Base-by-base conservation (phyloP, 2,797 vertebrate genomes). In the Enteromius viviparus region DNA sequence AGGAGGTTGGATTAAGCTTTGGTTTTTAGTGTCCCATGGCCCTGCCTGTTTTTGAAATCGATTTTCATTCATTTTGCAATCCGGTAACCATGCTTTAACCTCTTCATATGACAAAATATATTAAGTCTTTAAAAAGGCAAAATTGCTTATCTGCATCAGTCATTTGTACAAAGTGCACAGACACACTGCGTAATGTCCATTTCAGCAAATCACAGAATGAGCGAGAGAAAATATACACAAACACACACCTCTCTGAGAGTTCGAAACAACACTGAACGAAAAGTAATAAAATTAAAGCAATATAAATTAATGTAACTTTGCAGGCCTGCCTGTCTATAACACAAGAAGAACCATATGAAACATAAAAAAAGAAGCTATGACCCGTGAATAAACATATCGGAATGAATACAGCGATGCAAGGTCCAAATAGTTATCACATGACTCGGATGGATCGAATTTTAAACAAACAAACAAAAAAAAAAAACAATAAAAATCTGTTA, bases 291-390 rank as follows among this genome's bases (percentile, higher is more conserved):
- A 87, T 64, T 80, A 79, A 85, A 88, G 80, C 85, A 85, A 89
- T 89, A 94, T 94, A 95, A 94, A 92, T 94, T 92, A 92, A 89
- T 92, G 83, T 84, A 90, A 87, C 88, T 93, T 87, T 93, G 91
- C 95, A 95, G 95, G 94, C 94, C 95, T 94, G 95, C 95, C 95
- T 95, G 94, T 92, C 85, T 81, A 93, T 89, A 93, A 89, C 93
- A 90, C 89, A 82, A 83, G 81, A 84, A 69, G 92, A 92, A 89
- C 89, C 88, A 90, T 91, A 69, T 92, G 42, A 80, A 86, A 34
- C 70, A 81, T 64, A 17, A 34, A 34, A 7, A 84, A 87, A 78
- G 8, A 88, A 81, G 23, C 45, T 78, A 60, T 82, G 83, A 78
- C 87, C 70, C 69, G 53, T 84, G 62, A 83, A 90, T 45, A 85